Evolutionary conservation across 2,113 vertebrate genomes (phyloP).

Genomic region (Manacus vitellinus): DNA sequence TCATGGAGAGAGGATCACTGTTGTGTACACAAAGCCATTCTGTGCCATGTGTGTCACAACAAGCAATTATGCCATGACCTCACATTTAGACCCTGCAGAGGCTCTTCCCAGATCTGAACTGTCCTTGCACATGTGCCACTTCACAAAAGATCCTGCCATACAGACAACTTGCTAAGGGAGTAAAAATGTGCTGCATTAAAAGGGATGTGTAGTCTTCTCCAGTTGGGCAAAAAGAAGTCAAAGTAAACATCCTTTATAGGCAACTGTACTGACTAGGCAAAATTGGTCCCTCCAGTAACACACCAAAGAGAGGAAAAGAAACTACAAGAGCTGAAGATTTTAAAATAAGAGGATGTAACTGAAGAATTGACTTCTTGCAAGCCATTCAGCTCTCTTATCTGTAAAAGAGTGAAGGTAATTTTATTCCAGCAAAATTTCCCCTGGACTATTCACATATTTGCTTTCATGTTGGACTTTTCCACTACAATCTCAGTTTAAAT

Average conservation of each 20-base stretch:
- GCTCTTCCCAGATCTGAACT: neutral
- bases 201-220: neutral
- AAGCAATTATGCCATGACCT: neutral
- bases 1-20: neutral
- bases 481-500: neutral
- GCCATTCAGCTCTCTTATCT: fast-evolving
- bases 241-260: neutral
- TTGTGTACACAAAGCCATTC: neutral
- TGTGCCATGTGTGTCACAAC: neutral
- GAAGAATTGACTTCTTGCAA: neutral
- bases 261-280: neutral
- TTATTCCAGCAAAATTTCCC: neutral
- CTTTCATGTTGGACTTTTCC: neutral
- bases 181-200: neutral
- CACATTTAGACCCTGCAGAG: neutral
- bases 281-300: neutral
- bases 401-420: neutral
- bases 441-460: fast-evolving
- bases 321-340: neutral
- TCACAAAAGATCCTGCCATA: neutral
- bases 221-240: neutral
- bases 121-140: neutral
- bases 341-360: neutral
- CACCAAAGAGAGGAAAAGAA: neutral
- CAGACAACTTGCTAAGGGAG: neutral